phyloP scores from a whole-genome alignment of 2,797 vertebrate species.

The Manis crassicaudata region DNA sequence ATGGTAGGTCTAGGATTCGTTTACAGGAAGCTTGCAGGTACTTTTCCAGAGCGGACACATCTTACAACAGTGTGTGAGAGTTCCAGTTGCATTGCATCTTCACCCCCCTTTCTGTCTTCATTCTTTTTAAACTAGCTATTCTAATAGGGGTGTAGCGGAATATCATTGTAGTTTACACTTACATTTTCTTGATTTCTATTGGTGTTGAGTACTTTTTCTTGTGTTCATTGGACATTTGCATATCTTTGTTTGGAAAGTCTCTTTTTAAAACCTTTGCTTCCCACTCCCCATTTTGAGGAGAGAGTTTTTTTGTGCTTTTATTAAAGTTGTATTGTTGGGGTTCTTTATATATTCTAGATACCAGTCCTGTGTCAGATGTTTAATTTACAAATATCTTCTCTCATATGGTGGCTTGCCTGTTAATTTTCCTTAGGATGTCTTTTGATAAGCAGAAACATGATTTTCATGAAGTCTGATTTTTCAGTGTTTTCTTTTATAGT shows the following conservation, averaged over 20 bases:
- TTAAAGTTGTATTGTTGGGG: not conserved
- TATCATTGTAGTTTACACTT: not conserved
- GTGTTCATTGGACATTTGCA: not conserved
- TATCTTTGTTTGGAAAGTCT: not conserved
- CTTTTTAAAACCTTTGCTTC: not conserved
- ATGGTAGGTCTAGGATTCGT: not conserved
- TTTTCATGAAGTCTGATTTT: conserved; percentile 28
- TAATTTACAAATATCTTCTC: conserved; percentile 21
- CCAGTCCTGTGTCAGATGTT: not conserved
- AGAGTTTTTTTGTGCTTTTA: not conserved
- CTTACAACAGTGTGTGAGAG: not conserved
- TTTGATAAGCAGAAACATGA: not conserved
- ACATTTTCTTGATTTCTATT: not conserved
- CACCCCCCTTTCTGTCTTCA: not conserved
- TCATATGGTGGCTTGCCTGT: not conserved
- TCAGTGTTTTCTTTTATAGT: not conserved
- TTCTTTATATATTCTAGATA: not conserved
- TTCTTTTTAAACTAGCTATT: not conserved
- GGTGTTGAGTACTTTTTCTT: not conserved
- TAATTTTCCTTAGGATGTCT: not conserved
- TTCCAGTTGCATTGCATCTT: not conserved
- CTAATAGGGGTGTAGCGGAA: not conserved
- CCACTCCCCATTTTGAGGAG: not conserved
- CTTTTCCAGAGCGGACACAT: not conserved
- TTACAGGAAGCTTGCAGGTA: not conserved